phyloP scores from a whole-genome alignment of 2,888 invertebrate species.

The Melitaea athalia region DNA sequence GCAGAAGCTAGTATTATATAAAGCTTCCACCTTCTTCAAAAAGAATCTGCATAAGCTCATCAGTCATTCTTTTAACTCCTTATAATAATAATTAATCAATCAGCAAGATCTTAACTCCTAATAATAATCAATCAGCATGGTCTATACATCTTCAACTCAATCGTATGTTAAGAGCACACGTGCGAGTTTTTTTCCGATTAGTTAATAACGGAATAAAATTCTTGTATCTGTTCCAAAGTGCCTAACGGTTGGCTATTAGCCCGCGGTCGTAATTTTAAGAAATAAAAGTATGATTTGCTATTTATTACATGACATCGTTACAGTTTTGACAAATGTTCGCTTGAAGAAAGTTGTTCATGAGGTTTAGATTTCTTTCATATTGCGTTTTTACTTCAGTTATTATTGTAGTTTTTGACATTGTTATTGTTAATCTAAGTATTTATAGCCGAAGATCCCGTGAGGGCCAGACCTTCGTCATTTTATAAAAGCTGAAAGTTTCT shows the following conservation, averaged over 20 bases:
- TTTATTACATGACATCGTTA: constrained; percentile 18
- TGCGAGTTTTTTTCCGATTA: constrained; percentile 27
- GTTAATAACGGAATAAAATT: constrained; percentile 36
- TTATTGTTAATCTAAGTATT: too few relatives aligned
- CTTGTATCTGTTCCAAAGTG: constrained; percentile 34
- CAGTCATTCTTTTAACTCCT: too few relatives aligned
- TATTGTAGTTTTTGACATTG: too few relatives aligned
- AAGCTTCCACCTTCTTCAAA: too few relatives aligned
- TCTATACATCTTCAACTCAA: not conserved
- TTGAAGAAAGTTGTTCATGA: not conserved
- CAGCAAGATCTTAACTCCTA: not conserved
- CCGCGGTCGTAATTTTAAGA: constrained; percentile 32
- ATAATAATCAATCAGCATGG: not conserved
- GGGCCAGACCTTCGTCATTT: too few relatives aligned
- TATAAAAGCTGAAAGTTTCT: too few relatives aligned
- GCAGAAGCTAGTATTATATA: too few relatives aligned
- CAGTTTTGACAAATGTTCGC: not conserved
- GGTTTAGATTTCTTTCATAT: not conserved
- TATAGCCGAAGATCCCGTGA: too few relatives aligned
- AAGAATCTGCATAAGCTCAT: too few relatives aligned
- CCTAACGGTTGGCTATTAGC: constrained; percentile 35
- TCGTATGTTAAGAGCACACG: constrained; percentile 1
- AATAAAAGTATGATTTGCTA: constrained; percentile 26
- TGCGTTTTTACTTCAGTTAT: too few relatives aligned
- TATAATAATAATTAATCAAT: too few relatives aligned